Percentiles rank a stretch among this genome's conserved stretches.
Evolutionary conservation across 2,113 vertebrate species (phyloP).

Genomic region (Hylia prasina): DNA sequence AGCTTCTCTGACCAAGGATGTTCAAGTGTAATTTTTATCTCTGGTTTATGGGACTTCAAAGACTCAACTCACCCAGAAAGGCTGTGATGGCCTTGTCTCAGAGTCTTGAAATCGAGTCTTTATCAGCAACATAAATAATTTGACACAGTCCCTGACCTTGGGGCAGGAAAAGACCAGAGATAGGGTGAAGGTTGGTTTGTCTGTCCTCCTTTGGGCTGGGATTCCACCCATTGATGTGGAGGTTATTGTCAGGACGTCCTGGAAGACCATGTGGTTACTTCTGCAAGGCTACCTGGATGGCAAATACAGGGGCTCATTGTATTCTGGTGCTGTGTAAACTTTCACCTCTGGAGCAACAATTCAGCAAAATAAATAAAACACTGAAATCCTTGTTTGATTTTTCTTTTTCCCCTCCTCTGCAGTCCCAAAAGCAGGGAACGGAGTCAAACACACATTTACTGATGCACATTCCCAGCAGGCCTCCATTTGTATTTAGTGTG

Average conservation of each 20-base stretch:
- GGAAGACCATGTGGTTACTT: background rate
- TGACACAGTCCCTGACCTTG: slow-evolving; percentile 4
- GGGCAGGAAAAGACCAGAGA: background rate
- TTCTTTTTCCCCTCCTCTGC: background rate
- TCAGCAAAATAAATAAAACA: slow-evolving; percentile 24
- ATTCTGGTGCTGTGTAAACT: slow-evolving; percentile 7
- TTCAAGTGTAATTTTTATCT: background rate
- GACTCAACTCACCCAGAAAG: background rate
- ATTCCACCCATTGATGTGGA: background rate
- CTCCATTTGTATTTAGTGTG: slow-evolving; percentile 25
- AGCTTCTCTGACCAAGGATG: background rate
- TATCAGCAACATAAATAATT: slow-evolving; percentile 40
- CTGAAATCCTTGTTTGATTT: slow-evolving; percentile 42
- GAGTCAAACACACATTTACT: slow-evolving; percentile 39
- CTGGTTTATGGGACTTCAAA: slow-evolving; percentile 6
- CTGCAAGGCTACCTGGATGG: background rate
- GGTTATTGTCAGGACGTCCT: slow-evolving; percentile 9
- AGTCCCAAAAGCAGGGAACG: background rate
- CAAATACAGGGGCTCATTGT: slow-evolving; percentile 30
- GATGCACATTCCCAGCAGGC: slow-evolving; percentile 47
- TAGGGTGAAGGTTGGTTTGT: background rate
- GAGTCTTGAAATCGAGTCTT: background rate
- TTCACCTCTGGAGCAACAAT: slow-evolving; percentile 7
- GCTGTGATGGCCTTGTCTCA: background rate
- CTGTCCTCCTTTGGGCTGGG: background rate